Base-by-base conservation (phyloP, 2,888 invertebrate species). In the Spisula solida region DNA sequence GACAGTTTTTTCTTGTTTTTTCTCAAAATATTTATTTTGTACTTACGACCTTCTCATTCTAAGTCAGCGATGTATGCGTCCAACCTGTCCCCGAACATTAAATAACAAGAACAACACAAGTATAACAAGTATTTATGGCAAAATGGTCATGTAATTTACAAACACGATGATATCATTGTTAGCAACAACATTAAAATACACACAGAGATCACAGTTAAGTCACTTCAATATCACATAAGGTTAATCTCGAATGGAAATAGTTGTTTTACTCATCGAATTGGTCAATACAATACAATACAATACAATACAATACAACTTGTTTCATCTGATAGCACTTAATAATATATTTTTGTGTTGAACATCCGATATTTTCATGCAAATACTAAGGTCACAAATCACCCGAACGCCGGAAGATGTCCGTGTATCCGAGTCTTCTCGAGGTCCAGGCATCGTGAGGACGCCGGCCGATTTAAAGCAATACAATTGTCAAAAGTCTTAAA, bases 131-230 rank as follows among this genome's bases (percentile, higher is more conserved):
- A 66, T 75, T 75, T 75, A 75, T 75, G 75, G 75, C 75, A 75
- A 75, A 75, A 34, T 75, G 31, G 12, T 31, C n/a, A 8, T 25
- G 16, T 25, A 75, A 25, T 12, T n/a, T 18, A 34, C 29, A 18
- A 18, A 75, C 12, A 75, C 16, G 29, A 70, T n/a, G n/a, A 31
- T n/a, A 66, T 1, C 31, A 70, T 66, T 75, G 75, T 75, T 75
- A 75, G 34, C 34, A 75, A 75, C 29, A 31, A 75, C 25, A 31
- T 75, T 75, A 75, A 31, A 34, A 75, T n/a, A n/a, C 29, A 75
- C 75, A 75, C 75, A 16, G 75, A 75, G 75, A 75, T 75, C 75
- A 75, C 12, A 31, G 60, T 75, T 75, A 31, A 34, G 75, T 75
- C 31, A 75, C 31, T 75, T 31, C 75, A 75, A 75, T 75, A 75